Base-by-base conservation (phyloP, 2,888 invertebrate genomes). In the Pseudococcus viburni region DNA sequence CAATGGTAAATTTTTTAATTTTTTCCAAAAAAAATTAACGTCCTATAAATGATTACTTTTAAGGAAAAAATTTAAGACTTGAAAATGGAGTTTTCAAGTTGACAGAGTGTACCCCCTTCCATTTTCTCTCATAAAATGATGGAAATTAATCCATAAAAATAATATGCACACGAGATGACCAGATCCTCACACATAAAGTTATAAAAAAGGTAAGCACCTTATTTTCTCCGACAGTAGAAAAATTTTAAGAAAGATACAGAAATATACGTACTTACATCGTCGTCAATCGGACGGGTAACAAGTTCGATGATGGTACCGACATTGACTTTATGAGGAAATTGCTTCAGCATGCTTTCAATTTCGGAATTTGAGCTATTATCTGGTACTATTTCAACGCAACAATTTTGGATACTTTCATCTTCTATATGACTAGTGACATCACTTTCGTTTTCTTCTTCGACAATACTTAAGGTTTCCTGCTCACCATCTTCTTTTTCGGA, bases 381-480 rank as follows among this genome's bases (percentile, higher is more conserved):
- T 51, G 42, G n/a, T 9, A 15, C 42, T 42, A 85, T 17, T 39
- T 85, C 55, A 12, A 11, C 17, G 15, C 12, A 55, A 85, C 46
- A 33, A 22, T 73, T 73, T 22, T 86, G 73, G 5, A 22, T 92
- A 90, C 92, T 92, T 8, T 91, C 91, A 39, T 91, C 91, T 90
- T 92, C 92, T 11, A 92, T 91, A 73, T 91, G 92, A 89, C 92
- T 92, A 55, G 91, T 91, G 87, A 91, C 91, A 59, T 91, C 91
- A 42, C 90, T 90, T 17, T 86, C 90, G 39, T 89, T 89, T 8
- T 90, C 90, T 84, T 90, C 90, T 15, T 91, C 90, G 39, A 90
- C 90, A 17, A 90, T 90, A 51, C 87, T 87, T 51, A 87, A 51
- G 26, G 77, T 73, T 83, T 91, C 91, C 15, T 91, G 91, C 51